Percentiles rank a stretch among this genome's conserved stretches.
Conservation (phyloP, 2,888 invertebrate species). For the Perdita meconis region DNA sequence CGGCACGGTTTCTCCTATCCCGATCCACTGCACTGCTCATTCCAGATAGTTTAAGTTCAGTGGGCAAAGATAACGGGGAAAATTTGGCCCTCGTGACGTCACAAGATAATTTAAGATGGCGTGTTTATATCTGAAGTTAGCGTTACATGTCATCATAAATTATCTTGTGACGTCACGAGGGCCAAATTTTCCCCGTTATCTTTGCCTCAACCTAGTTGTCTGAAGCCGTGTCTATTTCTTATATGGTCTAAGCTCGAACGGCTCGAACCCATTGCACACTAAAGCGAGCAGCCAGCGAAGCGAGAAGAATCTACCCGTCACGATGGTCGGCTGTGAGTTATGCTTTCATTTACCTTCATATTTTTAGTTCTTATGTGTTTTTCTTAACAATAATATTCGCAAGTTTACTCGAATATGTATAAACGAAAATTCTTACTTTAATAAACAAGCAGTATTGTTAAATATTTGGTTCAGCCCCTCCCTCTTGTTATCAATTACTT, state of each 20-base stretch:
- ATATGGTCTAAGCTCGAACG: conserved; percentile 36
- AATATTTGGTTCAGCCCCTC: conserved; percentile 28
- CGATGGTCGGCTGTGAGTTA: conserved; percentile 72
- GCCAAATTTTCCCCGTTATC: no score
- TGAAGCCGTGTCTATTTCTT: conserved; percentile 32
- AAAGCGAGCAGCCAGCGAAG: no score
- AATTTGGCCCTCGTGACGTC: no score
- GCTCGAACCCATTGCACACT: conserved; percentile 40
- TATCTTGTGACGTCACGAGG: no score
- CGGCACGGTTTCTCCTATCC: no score
- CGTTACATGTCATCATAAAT: no score
- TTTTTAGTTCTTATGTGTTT: conserved; percentile 2
- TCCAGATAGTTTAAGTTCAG: no score
- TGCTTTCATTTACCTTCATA: conserved; percentile 30
- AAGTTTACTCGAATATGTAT: neutral
- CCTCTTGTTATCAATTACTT: conserved; percentile 15
- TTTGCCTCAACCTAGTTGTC: no score
- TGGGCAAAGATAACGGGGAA: no score
- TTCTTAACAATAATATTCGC: conserved; percentile 5
- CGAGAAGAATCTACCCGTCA: conserved; percentile 44
- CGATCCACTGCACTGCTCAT: no score
- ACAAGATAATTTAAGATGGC: no score
- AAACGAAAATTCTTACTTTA: neutral
- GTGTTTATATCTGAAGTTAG: no score
- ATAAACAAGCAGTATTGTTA: neutral